phyloP scores from a whole-genome alignment of 1,140 invertebrate species.

The Panagrolaimus sp. region DNA sequence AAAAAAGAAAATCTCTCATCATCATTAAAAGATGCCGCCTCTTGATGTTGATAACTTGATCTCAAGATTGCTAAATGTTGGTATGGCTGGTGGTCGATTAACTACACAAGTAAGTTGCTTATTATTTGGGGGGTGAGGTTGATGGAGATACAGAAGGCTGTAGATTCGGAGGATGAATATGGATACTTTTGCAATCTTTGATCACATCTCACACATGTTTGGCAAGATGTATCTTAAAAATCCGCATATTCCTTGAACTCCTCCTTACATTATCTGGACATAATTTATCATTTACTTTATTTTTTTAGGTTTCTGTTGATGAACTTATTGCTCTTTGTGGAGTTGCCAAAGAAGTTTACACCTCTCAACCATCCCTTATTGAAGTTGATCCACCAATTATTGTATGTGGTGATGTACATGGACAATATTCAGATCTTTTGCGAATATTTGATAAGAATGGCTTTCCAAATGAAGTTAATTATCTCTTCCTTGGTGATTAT shows the following conservation, averaged over 20 bases:
- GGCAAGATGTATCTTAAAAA: too few relatives aligned
- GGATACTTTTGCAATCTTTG: too few relatives aligned
- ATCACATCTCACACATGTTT: too few relatives aligned
- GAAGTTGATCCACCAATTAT: constrained; percentile 20
- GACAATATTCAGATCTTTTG: constrained; percentile 62
- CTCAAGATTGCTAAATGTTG: not conserved
- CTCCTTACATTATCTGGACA: too few relatives aligned
- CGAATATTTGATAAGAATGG: constrained; percentile 60
- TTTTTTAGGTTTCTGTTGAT: constrained; percentile 3
- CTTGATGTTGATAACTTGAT: not conserved
- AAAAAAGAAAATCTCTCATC: too few relatives aligned
- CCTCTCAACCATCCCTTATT: constrained; percentile 17
- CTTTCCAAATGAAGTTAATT: constrained; percentile 45
- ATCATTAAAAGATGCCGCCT: not conserved
- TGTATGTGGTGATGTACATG: constrained; percentile 22
- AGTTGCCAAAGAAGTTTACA: constrained; percentile 20
- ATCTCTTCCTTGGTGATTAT: constrained; percentile 43
- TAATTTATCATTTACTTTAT: not conserved
- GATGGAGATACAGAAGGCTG: too few relatives aligned
- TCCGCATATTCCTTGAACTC: too few relatives aligned
- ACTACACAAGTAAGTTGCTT: not conserved
- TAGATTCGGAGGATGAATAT: too few relatives aligned
- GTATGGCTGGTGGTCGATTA: constrained; percentile 8
- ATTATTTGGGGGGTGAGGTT: too few relatives aligned
- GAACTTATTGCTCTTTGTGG: constrained; percentile 20